Base-by-base conservation (phyloP, 2,888 invertebrate species). In the Catocala fraxini region DNA sequence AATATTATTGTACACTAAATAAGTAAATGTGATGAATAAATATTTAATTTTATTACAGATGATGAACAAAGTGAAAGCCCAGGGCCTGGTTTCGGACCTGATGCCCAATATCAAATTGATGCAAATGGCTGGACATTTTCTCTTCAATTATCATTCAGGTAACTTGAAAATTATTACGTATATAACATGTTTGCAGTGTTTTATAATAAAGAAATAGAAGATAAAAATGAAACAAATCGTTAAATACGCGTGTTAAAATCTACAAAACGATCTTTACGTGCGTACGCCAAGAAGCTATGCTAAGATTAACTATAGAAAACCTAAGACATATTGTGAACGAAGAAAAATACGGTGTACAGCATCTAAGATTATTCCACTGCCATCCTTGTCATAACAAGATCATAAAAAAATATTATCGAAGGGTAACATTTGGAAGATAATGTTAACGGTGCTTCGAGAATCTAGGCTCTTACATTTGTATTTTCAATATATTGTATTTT, bases 21-120 rank as follows among this genome's bases (percentile, higher is more conserved):
- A 4, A 25, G 1, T 25, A 25, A 25, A 25, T 3, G 25, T 25
- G 25, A 25, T 4, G 25, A 15, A 15, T 1, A 25, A 3, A 25
- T 3, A 15, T 25, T 25, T 25, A 39, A 39, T 39, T 65, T 85
- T 80, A 34, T 76, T 70, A 3, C 82, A 94, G 94, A 94, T 94
- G 94, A 91, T 94, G 90, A 86, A 80, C 64, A 93, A 91, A 81
- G 81, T 82, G 73, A 94, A 93, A 75, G 76, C 89, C 25, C 90
- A 89, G 82, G 97, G 97, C 88, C 96, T 98, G 55, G 97, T 97
- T 92, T 96, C 97, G 85, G 98, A 98, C 87, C 93, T 98, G 80
- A 96, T 97, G 96, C 97, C 97, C 48, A 97, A 97, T 82, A 97
- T 98, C 80, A 95, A 95, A 77, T 85, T 97, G 66, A 97, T 98